Conservation (phyloP, 2,113 vertebrate genomes). For the Vombatus ursinus region DNA sequence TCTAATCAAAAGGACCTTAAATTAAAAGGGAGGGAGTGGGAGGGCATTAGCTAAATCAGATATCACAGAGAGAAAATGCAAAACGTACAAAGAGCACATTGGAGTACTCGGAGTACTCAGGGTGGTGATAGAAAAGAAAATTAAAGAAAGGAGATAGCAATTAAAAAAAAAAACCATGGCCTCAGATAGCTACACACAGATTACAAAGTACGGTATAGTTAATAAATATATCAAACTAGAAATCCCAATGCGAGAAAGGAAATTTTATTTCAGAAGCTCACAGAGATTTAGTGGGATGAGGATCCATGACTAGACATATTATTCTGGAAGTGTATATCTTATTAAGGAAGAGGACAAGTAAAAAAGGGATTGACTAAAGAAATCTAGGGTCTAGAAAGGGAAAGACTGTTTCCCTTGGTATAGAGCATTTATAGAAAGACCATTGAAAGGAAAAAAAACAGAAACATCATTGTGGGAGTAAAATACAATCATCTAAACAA, state of each 20-base stretch:
- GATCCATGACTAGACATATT: neutral
- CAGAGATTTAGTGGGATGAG: neutral
- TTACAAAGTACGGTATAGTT: neutral
- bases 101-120: neutral
- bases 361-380: neutral
- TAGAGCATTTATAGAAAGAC: neutral
- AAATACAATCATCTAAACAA: neutral
- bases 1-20: neutral
- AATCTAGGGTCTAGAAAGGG: neutral
- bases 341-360: neutral
- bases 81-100: neutral
- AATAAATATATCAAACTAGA: neutral
- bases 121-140: neutral
- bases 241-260: too few species aligned
- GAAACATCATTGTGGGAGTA: neutral
- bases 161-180: neutral
- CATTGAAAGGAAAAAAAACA: neutral
- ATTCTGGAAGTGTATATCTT: neutral
- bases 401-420: neutral
- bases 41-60: neutral
- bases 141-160: neutral
- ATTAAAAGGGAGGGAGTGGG: neutral
- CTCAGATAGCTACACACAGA: neutral
- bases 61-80: neutral
- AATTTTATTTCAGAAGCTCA: too few species aligned